A percentile compares a stretch with the other conserved stretches of the same genome.
Evolutionary conservation across 2,797 vertebrate species (phyloP).

Genomic region (Pseudochromis fuscus): DNA sequence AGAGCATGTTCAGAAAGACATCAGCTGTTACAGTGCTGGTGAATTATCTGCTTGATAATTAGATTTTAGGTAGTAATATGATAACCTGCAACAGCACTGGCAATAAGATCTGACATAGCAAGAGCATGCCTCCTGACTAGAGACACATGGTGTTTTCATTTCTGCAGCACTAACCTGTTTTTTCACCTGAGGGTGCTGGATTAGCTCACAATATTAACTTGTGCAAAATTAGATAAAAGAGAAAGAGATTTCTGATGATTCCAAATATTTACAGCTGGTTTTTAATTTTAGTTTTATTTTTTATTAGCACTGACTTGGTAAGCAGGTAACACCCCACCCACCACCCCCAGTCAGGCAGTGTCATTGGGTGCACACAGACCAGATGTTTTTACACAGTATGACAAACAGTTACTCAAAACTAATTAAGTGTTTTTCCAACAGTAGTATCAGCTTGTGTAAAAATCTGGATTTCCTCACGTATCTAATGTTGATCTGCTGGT

Average conservation of each 20-base stretch:
- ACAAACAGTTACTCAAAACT: not conserved
- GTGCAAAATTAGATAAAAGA: constrained; percentile 31
- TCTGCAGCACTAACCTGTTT: constrained; percentile 39
- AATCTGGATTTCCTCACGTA: constrained; percentile 11
- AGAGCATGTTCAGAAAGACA: constrained; percentile 16
- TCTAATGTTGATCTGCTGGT: constrained; percentile 18
- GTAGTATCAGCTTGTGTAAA: not conserved
- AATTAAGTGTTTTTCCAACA: not conserved
- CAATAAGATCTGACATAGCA: constrained; percentile 45
- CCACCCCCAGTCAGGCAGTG: constrained; percentile 14
- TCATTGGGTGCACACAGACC: constrained; percentile 28
- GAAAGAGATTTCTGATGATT: constrained; percentile 32
- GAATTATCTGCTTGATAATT: constrained; percentile 53
- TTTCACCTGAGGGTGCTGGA: constrained; percentile 32
- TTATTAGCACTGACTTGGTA: constrained; percentile 6
- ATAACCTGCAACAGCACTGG: constrained; percentile 51
- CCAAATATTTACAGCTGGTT: constrained; percentile 18
- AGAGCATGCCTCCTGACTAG: constrained; percentile 38
- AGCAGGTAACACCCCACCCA: constrained; percentile 21
- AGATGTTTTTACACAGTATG: constrained; percentile 20
- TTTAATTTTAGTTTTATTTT: constrained; percentile 27
- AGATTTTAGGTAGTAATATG: constrained; percentile 46
- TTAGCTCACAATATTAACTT: constrained; percentile 33
- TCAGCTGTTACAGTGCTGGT: constrained; percentile 37
- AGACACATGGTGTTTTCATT: constrained; percentile 47